Percentiles rank a stretch among this genome's conserved stretches.
Conservation (phyloP, 2,888 invertebrate species). For the Eretmocerus hayati region DNA sequence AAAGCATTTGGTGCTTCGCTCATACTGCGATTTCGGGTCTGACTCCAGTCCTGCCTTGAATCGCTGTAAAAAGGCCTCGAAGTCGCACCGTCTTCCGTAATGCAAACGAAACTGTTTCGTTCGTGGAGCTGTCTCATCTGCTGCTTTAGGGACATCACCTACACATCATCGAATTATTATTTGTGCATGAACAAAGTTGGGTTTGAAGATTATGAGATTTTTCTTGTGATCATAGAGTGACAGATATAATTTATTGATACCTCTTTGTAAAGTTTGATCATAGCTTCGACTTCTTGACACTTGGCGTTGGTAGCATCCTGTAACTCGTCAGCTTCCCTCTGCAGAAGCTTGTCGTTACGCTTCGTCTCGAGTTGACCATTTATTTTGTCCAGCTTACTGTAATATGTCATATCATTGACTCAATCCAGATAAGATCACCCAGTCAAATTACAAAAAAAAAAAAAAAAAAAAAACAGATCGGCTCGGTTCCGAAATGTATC, state of each 20-base stretch:
- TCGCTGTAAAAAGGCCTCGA: neutral
- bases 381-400: constrained; percentile 37
- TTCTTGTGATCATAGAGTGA: neutral
- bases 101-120: constrained; percentile 38
- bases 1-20: constrained; percentile 32
- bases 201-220: too few relatives aligned
- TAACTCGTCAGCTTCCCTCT: constrained; percentile 30
- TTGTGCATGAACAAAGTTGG: too few relatives aligned
- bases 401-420: too few relatives aligned
- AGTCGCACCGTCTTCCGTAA: constrained; percentile 28
- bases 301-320: constrained; percentile 35
- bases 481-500: too few relatives aligned
- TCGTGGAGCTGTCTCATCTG: constrained; percentile 35
- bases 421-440: too few relatives aligned
- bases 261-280: constrained; percentile 39
- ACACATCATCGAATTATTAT: too few relatives aligned
- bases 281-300: constrained; percentile 40
- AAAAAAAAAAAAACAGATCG: too few relatives aligned
- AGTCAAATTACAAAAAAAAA: too few relatives aligned
- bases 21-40: neutral
- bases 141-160: constrained; percentile 38
- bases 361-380: constrained; percentile 28
- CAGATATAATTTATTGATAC: constrained; percentile 22
- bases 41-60: neutral
- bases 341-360: constrained; percentile 27